A percentile compares a stretch with the other conserved stretches of the same genome.
Evolutionary conservation across 1,140 invertebrate genomes (phyloP).

Genomic region (Armadillidium nasatum): DNA sequence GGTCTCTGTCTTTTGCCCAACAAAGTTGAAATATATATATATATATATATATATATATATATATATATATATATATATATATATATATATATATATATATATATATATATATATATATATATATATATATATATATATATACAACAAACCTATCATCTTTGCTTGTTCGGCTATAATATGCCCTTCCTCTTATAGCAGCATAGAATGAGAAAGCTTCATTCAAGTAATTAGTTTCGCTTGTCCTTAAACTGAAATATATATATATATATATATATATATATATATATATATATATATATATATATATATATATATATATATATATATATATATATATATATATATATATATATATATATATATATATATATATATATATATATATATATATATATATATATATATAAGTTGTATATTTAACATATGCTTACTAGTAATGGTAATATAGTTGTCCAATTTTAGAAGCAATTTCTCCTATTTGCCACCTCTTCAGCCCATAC

Average conservation of each 20-base stretch:
- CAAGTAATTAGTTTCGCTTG: conserved; percentile 45
- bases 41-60: conserved; percentile 17
- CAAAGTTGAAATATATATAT: not conserved
- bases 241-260: conserved; percentile 35
- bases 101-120: conserved; percentile 14
- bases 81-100: conserved; percentile 19
- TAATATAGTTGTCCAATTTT: conserved; percentile 99
- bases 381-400: too few relatives aligned
- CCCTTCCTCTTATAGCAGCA: conserved; percentile 84
- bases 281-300: too few relatives aligned
- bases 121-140: conserved; percentile 7
- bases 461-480: conserved; percentile 97
- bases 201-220: conserved; percentile 66
- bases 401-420: too few relatives aligned
- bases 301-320: too few relatives aligned
- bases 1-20: too few relatives aligned
- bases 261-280: too few relatives aligned
- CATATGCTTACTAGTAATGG: conserved; percentile 85
- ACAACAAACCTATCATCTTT: conserved; percentile 74
- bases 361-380: too few relatives aligned
- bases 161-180: conserved; percentile 87
- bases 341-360: too few relatives aligned
- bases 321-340: too few relatives aligned
- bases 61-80: conserved; percentile 19
- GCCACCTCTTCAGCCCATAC: conserved; percentile 94